Conservation (phyloP, 1,140 invertebrate species). For the Popillia japonica region DNA sequence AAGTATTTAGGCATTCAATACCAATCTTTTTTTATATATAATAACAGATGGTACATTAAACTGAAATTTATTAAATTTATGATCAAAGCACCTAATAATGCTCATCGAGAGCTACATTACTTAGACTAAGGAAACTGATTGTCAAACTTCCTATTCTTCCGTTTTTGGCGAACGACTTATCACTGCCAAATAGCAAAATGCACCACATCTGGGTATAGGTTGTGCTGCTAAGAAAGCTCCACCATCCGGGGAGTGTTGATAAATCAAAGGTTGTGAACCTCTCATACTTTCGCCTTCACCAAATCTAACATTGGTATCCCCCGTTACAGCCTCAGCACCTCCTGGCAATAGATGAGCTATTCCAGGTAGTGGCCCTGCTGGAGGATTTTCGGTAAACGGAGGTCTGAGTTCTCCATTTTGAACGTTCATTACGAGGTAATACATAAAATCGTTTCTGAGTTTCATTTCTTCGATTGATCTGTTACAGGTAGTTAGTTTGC, state of each 20-base stretch:
- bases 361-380: slow-evolving; percentile 55
- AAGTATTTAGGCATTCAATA: too few species aligned
- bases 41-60: too few species aligned
- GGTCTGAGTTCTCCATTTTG: slow-evolving; percentile 59
- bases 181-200: slow-evolving; percentile 65
- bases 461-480: slow-evolving; percentile 61
- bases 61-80: too few species aligned
- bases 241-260: slow-evolving; percentile 63
- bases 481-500: slow-evolving; percentile 60
- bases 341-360: slow-evolving; percentile 59
- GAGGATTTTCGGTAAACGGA: slow-evolving; percentile 62
- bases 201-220: slow-evolving; percentile 63
- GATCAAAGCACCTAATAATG: too few species aligned
- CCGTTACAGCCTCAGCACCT: slow-evolving; percentile 44
- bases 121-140: too few species aligned
- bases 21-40: too few species aligned
- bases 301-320: background rate
- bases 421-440: slow-evolving; percentile 62
- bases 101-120: too few species aligned
- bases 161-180: slow-evolving; percentile 56
- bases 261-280: slow-evolving; percentile 56
- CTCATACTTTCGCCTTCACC: slow-evolving; percentile 48
- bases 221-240: slow-evolving; percentile 64
- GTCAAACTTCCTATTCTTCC: background rate
- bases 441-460: slow-evolving; percentile 64